These are phyloP conservation scores for Apostichopus californicus DNA, from an alignment of 35 echinoderm and acorn worm genomes.

Conservation along the genomic window DNA sequence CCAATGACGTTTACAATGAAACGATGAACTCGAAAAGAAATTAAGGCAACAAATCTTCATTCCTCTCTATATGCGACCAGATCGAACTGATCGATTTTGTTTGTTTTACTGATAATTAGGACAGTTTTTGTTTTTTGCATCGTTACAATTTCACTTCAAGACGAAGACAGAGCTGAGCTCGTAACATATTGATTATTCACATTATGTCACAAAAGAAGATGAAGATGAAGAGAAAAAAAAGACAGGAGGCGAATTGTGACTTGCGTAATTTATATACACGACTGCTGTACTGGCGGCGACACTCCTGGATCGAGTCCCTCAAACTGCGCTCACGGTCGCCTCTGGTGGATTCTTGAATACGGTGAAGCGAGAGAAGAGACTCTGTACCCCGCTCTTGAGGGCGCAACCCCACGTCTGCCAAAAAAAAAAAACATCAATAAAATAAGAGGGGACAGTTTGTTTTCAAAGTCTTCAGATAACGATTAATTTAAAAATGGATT, in stretches of 20 bases:
- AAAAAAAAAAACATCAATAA: conserved; percentile 36
- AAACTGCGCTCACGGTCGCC: conserved; percentile 82
- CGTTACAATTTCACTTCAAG: neutral
- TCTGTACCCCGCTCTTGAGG: conserved; percentile 79
- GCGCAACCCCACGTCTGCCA: conserved; percentile 94
- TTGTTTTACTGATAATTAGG: too few species aligned
- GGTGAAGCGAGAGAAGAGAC: conserved; percentile 73
- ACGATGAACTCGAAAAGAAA: too few species aligned
- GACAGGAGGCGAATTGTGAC: conserved; percentile 12
- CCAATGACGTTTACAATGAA: too few species aligned
- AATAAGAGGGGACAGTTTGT: neutral
- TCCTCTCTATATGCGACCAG: too few species aligned
- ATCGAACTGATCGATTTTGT: too few species aligned
- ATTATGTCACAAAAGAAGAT: neutral
- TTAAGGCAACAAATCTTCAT: too few species aligned
- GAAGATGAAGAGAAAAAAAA: neutral
- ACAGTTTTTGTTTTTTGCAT: neutral
- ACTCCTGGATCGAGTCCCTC: neutral
- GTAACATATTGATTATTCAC: neutral
- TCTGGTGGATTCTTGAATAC: conserved; percentile 59
- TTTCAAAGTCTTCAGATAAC: too few species aligned
- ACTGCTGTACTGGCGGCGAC: neutral
- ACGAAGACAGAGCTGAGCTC: conserved; percentile 3
- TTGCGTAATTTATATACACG: conserved; percentile 34
- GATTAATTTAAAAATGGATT: too few species aligned